A percentile compares a stretch with the other conserved stretches of the same genome.
Conservation (phyloP, 2,113 vertebrate species). For the Paradisaea rubra region DNA sequence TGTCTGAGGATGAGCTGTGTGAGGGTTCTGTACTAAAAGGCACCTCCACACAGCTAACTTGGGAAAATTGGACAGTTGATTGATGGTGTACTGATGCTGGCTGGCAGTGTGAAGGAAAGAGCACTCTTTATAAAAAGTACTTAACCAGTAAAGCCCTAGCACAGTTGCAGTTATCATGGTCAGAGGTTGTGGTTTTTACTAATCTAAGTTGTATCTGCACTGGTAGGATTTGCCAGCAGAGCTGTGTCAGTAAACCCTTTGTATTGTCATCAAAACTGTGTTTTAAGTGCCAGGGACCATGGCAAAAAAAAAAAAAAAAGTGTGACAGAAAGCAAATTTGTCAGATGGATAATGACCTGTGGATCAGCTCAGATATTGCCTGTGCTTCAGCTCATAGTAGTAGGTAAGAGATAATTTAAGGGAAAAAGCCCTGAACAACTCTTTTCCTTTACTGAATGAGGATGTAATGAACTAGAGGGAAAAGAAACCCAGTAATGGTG, state of each 20-base stretch:
- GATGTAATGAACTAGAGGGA: neutral
- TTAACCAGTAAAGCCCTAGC: neutral
- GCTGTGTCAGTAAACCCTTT: constrained; percentile 14
- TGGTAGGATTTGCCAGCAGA: neutral
- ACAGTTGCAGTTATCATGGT: neutral
- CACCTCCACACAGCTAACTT: neutral
- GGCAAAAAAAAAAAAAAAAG: neutral
- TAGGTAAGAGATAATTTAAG: neutral
- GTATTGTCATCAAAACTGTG: neutral
- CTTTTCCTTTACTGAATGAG: neutral
- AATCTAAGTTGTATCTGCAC: neutral
- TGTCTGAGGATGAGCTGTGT: neutral
- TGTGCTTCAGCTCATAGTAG: neutral
- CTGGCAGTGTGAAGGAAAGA: neutral
- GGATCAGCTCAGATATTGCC: neutral
- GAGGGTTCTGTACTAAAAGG: neutral
- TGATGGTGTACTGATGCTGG: neutral
- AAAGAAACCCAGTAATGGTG: neutral
- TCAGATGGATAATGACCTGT: neutral
- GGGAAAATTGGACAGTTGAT: neutral
- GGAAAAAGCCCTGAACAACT: neutral
- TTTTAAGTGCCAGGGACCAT: neutral
- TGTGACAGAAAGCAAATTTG: neutral
- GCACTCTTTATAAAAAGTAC: neutral
- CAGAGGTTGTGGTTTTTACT: neutral